Evolutionary conservation across 2,113 vertebrate genomes (phyloP).

Genomic region (Gadus macrocephalus): DNA sequence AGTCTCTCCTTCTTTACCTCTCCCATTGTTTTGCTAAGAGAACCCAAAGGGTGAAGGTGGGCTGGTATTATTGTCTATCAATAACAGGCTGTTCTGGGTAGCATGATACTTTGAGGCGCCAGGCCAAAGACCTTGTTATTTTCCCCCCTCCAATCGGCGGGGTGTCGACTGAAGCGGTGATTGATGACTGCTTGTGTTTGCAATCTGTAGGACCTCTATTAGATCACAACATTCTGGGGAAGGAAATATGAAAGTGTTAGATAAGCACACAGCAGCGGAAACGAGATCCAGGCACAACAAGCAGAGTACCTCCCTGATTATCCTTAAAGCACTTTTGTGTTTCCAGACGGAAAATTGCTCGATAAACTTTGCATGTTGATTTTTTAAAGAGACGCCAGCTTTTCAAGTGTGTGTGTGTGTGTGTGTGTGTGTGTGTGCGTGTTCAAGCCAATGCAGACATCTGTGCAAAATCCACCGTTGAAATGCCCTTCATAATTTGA

Average conservation of each 20-base stretch:
- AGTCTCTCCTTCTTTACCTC: conserved; percentile 3
- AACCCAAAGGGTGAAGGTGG: conserved; percentile 14
- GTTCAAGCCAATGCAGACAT: conserved; percentile 8
- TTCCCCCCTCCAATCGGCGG: background rate
- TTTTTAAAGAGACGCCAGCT: conserved; percentile 9
- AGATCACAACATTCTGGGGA: conserved; percentile 7
- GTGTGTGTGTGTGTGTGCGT: background rate
- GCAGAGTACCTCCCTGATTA: conserved; percentile 14
- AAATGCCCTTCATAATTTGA: conserved; percentile 7
- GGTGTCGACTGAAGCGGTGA: conserved; percentile 5
- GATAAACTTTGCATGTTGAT: conserved; percentile 24
- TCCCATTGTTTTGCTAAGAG: conserved; percentile 25
- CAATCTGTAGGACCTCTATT: conserved; percentile 2
- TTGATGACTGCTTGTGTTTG: background rate
- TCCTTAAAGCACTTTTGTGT: conserved; percentile 29
- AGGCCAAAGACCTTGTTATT: conserved; percentile 34
- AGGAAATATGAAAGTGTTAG: background rate
- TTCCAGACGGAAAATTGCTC: conserved; percentile 45
- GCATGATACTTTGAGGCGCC: conserved; percentile 21
- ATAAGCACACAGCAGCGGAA: conserved; percentile 26
- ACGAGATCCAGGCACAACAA: conserved; percentile 27
- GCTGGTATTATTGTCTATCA: conserved; percentile 20
- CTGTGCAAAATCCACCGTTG: conserved; percentile 13
- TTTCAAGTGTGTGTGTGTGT: background rate
- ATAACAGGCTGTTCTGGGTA: conserved; percentile 21